Evolutionary conservation across 2,888 invertebrate species (phyloP), one percentile per base, ranked within the genome.

Genomic region (Falcaria lacertinaria): DNA sequence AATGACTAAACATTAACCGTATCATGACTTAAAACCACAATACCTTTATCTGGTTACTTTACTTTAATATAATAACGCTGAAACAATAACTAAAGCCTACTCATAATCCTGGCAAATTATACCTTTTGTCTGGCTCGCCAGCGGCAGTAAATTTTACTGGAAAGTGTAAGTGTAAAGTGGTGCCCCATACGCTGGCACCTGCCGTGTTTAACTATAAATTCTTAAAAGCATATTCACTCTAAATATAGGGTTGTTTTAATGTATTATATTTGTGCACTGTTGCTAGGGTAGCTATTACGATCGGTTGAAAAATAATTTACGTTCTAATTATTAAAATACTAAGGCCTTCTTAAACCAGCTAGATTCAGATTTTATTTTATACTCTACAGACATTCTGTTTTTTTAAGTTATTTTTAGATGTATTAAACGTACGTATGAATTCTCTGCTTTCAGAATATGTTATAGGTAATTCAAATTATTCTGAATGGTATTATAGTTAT

Each of bases 91-190:
- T 22, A 22, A 22, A 5, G 11, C 25, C 36, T 36, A 15, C 36
- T 14, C 22, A 22, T 25, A 37, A 37, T 37, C 37, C 15, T 8
- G 14, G 22, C 14, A 19, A 37, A 37, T 37, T 41, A 39, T 39
- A 34, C 39, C 41, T n/a, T 48, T 42, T 42, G 47, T 47, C 47
- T 45, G 45, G 33, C 36, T 43, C 6, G 36, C 54, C 41, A 39
- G 41, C 34, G 50, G 57, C 47, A 41, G 54, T 60, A 56, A 60
- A 58, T 57, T 61, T 39, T 39, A 41, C 36, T 34, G 48, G 36
- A 44, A 35, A 44, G 49, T 48, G 42, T 50, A 47, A 46, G 28
- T 54, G 52, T 50, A 42, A 48, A 60, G 54, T 56, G 54, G 48
- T 36, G 43, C 48, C 43, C 54, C 46, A 39, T 44, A 43, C 52